Conservation (phyloP, 2,888 invertebrate genomes). For the Muscina levida region DNA sequence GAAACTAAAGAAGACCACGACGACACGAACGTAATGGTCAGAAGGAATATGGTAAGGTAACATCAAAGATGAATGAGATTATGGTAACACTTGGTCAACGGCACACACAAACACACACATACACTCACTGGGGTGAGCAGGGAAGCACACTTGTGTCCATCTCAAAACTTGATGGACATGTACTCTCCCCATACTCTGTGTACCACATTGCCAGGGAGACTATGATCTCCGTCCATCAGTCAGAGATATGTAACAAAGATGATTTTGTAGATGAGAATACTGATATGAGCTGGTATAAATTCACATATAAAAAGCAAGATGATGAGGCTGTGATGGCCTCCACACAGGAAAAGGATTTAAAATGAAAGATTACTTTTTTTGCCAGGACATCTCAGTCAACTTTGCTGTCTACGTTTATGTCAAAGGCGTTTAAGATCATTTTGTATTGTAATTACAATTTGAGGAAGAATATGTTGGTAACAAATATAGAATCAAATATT, state of each 20-base stretch:
- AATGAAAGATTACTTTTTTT: slow-evolving; percentile 46
- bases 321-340: too few relatives aligned
- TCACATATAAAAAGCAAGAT: background rate
- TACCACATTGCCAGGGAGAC: background rate
- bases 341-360: slow-evolving; percentile 52
- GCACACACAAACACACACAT: background rate
- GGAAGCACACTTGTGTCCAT: slow-evolving; percentile 48
- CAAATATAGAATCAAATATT: too few relatives aligned
- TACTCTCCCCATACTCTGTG: background rate
- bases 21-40: background rate
- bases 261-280: background rate
- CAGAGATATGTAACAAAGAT: slow-evolving; percentile 23
- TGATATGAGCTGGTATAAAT: background rate
- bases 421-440: slow-evolving; percentile 33
- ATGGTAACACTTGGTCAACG: background rate
- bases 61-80: slow-evolving; percentile 42
- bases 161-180: slow-evolving; percentile 53
- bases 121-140: background rate
- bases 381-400: background rate
- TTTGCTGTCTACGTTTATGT: slow-evolving; percentile 25
- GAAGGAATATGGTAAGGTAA: slow-evolving; percentile 17
- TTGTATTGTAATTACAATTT: slow-evolving; percentile 18
- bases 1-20: background rate
- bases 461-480: too few relatives aligned
- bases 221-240: slow-evolving; percentile 15